phyloP scores from a whole-genome alignment of 2,888 invertebrate genomes.

The Drosophila peninsularis region DNA sequence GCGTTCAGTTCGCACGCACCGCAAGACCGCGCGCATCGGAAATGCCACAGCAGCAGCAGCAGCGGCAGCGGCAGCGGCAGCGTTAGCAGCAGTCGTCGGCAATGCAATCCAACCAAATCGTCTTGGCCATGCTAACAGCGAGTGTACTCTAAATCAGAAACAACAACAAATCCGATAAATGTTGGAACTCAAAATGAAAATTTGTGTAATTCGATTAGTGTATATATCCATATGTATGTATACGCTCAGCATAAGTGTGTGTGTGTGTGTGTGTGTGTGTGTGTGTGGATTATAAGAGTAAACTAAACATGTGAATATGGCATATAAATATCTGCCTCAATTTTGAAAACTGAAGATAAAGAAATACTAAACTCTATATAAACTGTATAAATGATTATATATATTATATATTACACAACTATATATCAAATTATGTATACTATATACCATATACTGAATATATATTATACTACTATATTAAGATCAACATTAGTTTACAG shows the following conservation, averaged over 20 bases:
- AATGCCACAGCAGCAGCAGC: constrained; percentile 47
- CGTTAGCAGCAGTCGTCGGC: background rate
- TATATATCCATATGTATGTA: background rate
- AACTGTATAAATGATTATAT: too few species aligned
- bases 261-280: background rate
- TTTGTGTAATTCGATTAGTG: background rate
- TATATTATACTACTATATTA: too few species aligned
- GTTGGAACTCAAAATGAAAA: background rate
- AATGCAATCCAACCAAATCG: constrained; percentile 9
- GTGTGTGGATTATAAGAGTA: background rate
- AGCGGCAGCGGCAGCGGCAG: background rate
- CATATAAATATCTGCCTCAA: background rate
- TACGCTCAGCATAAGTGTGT: background rate
- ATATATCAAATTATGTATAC: too few species aligned
- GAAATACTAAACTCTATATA: too few species aligned
- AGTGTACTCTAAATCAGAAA: background rate
- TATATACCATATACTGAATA: too few species aligned
- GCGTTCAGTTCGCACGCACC: constrained; percentile 33
- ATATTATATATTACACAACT: too few species aligned
- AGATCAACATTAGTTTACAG: too few species aligned
- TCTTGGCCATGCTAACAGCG: background rate
- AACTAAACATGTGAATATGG: background rate
- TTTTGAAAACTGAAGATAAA: too few species aligned
- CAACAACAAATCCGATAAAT: background rate
- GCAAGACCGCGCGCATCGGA: constrained; percentile 52